Evolutionary conservation across 2,888 invertebrate genomes (phyloP), one percentile per base, ranked within the genome.

Genomic region (Ischnus inquisitorius): DNA sequence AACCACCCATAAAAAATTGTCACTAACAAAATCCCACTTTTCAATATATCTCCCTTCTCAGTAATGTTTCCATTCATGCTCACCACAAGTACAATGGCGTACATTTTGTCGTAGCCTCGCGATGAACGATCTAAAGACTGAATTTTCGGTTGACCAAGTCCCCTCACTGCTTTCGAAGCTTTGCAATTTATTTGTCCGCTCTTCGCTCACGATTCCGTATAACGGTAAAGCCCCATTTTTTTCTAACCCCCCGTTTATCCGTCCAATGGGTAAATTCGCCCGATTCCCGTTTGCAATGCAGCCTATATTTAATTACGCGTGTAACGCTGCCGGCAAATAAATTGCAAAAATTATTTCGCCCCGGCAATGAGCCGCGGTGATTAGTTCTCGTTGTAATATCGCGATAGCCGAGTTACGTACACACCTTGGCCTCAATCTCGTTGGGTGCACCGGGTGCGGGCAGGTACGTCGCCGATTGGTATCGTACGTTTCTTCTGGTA

Each of bases 391-490:
- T 75, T 67, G 48, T 60, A 75, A 80, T 69, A 76, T 75, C 48
- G 68, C n/a, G 62, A 64, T 25, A 34, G 34, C 6, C 68, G 48
- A 19, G 72, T 76, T 69, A 69, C 62, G 68, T 76, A 75, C 62
- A 76, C 75, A 76, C 80, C 80, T 81, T 81, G 80, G 80, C 80
- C 80, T 72, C 80, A 64, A 75, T 81, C 39, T 62, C 39, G n/a
- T 22, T 62, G 67, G 22, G 74, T 25, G 74, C 74, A 34, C 14
- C 51, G 67, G 60, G 68, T 65, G 65, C 48, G 34, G 43, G 48
- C 48, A 16, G 28, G 51, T 22, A n/a, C 51, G 48, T 60, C 68
- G 68, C n/a, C 41, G 57, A 62, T 72, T 43, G 60, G 41, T 43
- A 57, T 28, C 22, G 72, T 41, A 60, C 25, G n/a, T 60, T 60